Evolutionary conservation across 2,888 invertebrate genomes (phyloP), one percentile per base, ranked within the genome.

Genomic region (Sicus ferrugineus): DNA sequence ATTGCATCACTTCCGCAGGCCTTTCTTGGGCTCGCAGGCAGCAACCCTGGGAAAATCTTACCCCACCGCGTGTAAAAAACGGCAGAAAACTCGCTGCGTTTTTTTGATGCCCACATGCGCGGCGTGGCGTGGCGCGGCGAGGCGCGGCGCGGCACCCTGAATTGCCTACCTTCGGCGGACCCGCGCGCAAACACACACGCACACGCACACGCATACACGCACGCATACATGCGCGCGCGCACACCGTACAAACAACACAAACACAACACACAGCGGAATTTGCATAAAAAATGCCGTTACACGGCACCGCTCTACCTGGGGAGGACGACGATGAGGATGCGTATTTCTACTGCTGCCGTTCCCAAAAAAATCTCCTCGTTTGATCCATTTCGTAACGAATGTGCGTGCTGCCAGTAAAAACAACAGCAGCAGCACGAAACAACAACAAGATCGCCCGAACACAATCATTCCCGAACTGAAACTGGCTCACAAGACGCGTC

Each of bases 211-310:
- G n/a, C n/a, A n/a, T n/a, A 11, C 46, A 11, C 46, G 4, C 46
- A 16, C 14, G 14, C 50, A 21, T 6, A n/a, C 21, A 3, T 19
- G 23, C 11, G 9, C 21, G 7, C 21, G 23, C 21, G 23, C 21
- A 54, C 11, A 21, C 54, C 1, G 54, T 77, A 77, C 80, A 79
- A 80, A 79, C 80, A 78, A 79, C n/a, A n/a, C n/a, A n/a, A n/a
- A n/a, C n/a, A n/a, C n/a, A n/a, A n/a, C n/a, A 81, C 80, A 80
- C 77, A 76, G 76, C 79, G 76, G 79, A 80, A 83, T 83, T 83
- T 83, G 83, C 83, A 83, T 83, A 83, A 83, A 83, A 83, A 83
- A 82, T 82, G 78, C 83, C 83, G 83, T 83, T 83, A 83, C 81
- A 80, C 74, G 77, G 70, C 56, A 75, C 59, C 16, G 23, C 50